Evolutionary conservation across 2,113 vertebrate species (phyloP).

Genomic region (Pteronura brasiliensis): DNA sequence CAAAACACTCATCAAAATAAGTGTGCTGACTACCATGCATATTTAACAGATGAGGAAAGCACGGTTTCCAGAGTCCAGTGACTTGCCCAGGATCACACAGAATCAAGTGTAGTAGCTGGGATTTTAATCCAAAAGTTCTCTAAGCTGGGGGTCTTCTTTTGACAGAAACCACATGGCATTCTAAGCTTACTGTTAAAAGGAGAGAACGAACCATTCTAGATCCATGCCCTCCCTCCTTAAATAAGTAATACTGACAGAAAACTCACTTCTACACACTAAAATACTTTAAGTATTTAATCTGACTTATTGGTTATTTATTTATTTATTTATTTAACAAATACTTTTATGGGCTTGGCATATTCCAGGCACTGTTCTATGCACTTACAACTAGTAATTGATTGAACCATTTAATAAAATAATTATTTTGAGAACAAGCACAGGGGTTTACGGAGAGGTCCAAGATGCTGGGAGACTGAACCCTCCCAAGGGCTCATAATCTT

Average conservation of each 20-base stretch:
- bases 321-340: conserved; percentile 24
- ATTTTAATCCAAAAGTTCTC: neutral
- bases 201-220: neutral
- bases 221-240: neutral
- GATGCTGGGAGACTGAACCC: neutral
- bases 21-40: neutral
- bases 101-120: neutral
- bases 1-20: neutral
- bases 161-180: neutral
- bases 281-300: conserved; percentile 31
- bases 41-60: neutral
- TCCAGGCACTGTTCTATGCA: neutral
- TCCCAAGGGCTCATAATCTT: neutral
- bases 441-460: neutral
- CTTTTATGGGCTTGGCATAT: neutral
- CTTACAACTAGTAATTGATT: neutral
- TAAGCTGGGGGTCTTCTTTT: neutral
- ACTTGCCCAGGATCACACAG: neutral
- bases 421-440: neutral
- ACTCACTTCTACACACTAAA: neutral
- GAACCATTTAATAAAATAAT: neutral
- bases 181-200: neutral
- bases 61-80: neutral
- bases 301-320: conserved; percentile 5
- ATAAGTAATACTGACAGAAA: conserved; percentile 26